Base-by-base conservation (phyloP, 2,888 invertebrate species). In the Ichneumoninae sp. region DNA sequence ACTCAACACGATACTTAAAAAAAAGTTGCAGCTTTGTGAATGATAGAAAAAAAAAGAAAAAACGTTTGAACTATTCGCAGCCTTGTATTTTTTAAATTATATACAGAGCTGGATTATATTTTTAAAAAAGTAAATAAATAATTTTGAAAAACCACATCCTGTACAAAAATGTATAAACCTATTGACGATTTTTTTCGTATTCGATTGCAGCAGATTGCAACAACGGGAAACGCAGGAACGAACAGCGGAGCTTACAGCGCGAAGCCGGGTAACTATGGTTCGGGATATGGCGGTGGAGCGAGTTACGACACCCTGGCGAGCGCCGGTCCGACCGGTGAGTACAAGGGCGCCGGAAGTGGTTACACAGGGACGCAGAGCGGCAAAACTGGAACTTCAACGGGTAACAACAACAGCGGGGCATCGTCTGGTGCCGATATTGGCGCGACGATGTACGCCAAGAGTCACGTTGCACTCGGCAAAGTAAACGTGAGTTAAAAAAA, bases 391-490 rank as follows among this genome's bases (percentile, higher is more conserved):
- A 91, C 92, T 44, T 92, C 93, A 19, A 92, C 91, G 40, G 92
- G 92, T 47, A 93, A 92, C 80, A 91, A 91, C 66, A 93, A 92
- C 82, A 91, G 92, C 30, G 92, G 91, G 83, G 93, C 91, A 81
- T 92, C 91, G 75, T 95, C 96, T 71, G 95, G 95, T 69, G 96
- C 96, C 74, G 98, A 98, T 90, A 95, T 98, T 91, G 95, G 95
- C 90, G 96, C 96, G 88, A 96, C 97, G 47, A 97, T 98, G 96
- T 98, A 98, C 94, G 96, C 97, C 91, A 98, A 98, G 94, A 95
- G 96, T 87, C 98, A 98, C 94, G 97, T 97, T 89, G 96, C 98
- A 92, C 96, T 98, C 93, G 97, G 97, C 93, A 98, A 98, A 95
- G 97, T 98, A 93, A 97, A 97, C 94, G 97, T 97, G 94, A 96